A percentile compares a stretch with the other conserved stretches of the same genome.
Conservation (phyloP, 2,797 vertebrate genomes). For the Buceros bicornis region DNA sequence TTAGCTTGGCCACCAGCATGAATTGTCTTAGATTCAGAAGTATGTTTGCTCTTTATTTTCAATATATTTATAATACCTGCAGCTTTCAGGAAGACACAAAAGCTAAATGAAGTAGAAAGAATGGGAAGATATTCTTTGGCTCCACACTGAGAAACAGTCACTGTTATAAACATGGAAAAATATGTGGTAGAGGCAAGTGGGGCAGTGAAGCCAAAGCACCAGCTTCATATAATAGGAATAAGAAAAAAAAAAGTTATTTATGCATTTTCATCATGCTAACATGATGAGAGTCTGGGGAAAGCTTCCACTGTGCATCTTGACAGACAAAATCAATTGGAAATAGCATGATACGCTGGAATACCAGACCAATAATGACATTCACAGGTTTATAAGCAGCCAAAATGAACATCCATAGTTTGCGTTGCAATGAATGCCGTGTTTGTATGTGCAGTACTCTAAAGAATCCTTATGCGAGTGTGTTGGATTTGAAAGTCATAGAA, state of each 20-base stretch:
- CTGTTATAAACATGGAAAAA: background rate
- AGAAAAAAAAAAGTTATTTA: background rate
- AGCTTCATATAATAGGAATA: background rate
- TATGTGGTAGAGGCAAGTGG: background rate
- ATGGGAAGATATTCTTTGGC: background rate
- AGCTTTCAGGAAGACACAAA: background rate
- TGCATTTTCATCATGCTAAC: background rate
- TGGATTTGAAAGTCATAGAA: background rate
- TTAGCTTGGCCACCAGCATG: background rate
- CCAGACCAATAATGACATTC: background rate
- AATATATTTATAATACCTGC: background rate
- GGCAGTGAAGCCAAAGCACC: background rate
- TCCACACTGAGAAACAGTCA: background rate
- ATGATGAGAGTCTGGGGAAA: background rate
- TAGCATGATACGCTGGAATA: background rate
- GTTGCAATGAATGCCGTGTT: background rate
- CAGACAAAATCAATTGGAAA: background rate
- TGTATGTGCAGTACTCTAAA: background rate
- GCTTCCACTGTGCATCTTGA: background rate
- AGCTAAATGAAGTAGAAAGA: background rate
- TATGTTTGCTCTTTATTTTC: background rate
- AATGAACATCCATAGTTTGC: background rate
- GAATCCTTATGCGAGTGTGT: background rate
- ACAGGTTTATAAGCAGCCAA: background rate
- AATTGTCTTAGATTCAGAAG: background rate